Evolutionary conservation across 2,113 vertebrate species (phyloP).

Genomic region (Chitala chitala): DNA sequence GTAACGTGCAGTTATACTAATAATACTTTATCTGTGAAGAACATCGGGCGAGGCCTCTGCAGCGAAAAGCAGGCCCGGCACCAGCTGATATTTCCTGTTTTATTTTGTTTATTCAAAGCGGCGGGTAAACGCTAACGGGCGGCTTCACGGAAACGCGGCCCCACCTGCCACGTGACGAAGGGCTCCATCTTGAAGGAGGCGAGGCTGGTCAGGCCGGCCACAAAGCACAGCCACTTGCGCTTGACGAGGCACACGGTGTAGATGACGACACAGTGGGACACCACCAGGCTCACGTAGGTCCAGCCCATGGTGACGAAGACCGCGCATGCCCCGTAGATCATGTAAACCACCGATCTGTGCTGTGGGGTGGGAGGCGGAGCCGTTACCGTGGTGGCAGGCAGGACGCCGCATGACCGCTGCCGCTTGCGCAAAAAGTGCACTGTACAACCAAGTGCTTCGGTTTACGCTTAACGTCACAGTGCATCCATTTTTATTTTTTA

Average conservation of each 20-base stretch:
- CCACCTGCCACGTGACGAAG: slow-evolving; percentile 87
- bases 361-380: slow-evolving; percentile 51
- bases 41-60: too few species aligned
- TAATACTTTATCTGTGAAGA: too few species aligned
- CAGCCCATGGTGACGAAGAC: slow-evolving; percentile 85
- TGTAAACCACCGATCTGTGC: slow-evolving; percentile 85
- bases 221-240: slow-evolving; percentile 81
- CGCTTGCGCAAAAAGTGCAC: too few species aligned
- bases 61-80: not conserved
- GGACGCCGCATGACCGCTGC: too few species aligned
- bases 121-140: not conserved
- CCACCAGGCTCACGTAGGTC: slow-evolving; percentile 76
- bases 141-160: slow-evolving; percentile 14
- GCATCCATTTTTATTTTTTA: not conserved
- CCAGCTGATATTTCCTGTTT: too few species aligned
- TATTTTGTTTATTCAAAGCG: too few species aligned
- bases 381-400: too few species aligned
- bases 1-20: too few species aligned
- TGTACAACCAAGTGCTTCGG: not conserved
- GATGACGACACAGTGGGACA: slow-evolving; percentile 83
- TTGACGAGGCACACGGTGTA: slow-evolving; percentile 76
- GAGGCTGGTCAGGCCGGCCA: slow-evolving; percentile 76
- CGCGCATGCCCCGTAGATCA: slow-evolving; percentile 72
- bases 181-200: slow-evolving; percentile 93
- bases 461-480: not conserved